Conservation (phyloP, 2,113 vertebrate species). For the Machaerirhynchus nigripectus region DNA sequence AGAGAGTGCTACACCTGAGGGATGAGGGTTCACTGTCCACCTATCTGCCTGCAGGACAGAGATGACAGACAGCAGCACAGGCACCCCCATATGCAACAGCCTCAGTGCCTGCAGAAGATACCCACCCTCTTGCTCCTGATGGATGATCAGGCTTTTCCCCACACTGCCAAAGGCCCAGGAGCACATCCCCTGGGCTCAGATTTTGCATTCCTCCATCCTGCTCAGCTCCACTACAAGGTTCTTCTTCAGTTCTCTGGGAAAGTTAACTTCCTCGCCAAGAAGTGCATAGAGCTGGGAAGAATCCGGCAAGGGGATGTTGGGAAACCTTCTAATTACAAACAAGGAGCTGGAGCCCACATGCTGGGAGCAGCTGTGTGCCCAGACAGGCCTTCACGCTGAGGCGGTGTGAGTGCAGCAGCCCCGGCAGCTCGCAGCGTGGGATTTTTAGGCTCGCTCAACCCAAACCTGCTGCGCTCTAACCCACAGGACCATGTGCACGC, state of each 20-base stretch:
- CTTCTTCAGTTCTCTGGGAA: background rate
- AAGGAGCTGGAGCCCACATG: background rate
- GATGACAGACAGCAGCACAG: background rate
- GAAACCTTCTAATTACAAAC: background rate
- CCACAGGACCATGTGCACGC: rapidly evolving
- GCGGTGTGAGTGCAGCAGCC: background rate
- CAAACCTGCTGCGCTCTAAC: background rate
- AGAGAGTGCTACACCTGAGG: background rate
- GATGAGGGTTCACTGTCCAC: background rate
- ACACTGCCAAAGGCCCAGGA: background rate
- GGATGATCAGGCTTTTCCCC: background rate
- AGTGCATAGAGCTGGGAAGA: background rate
- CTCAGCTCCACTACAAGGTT: background rate
- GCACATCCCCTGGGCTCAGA: background rate
- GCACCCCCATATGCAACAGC: rapidly evolving
- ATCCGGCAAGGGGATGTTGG: background rate
- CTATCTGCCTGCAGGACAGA: background rate
- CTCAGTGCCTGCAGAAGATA: background rate
- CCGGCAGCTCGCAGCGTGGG: background rate
- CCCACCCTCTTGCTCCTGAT: background rate
- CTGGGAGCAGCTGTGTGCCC: background rate
- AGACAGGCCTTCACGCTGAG: background rate
- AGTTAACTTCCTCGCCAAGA: background rate
- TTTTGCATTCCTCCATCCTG: background rate
- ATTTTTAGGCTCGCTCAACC: background rate